These are phyloP conservation scores for Carollia perspicillata DNA, from an alignment of 2,113 vertebrate genomes.

Conservation along the genomic window DNA sequence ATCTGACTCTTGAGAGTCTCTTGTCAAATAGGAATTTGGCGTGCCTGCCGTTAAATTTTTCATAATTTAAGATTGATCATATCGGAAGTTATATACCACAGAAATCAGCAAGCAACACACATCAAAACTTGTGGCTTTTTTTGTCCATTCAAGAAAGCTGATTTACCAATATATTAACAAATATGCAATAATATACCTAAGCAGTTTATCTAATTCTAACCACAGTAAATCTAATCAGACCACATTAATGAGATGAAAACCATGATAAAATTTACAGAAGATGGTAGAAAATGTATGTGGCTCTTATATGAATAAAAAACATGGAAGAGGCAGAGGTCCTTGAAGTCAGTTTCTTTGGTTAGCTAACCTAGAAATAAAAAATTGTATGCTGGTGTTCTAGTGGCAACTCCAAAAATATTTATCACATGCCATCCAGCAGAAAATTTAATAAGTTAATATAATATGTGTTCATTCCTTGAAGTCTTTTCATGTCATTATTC, in stretches of 20 bases:
- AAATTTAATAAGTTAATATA: not conserved
- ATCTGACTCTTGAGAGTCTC: not conserved
- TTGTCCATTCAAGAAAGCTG: not conserved
- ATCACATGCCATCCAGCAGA: not conserved
- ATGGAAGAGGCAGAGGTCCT: not conserved
- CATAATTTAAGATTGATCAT: not conserved
- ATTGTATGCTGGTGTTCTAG: not conserved
- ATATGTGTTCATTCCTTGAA: not conserved
- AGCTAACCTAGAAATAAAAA: not conserved
- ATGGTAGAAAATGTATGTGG: not conserved
- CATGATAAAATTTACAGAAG: not conserved
- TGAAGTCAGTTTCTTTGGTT: not conserved
- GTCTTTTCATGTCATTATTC: not conserved
- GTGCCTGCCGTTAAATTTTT: not conserved
- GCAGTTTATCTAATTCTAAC: not conserved
- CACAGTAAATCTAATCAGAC: not conserved
- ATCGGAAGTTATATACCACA: not conserved
- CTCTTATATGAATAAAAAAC: not conserved
- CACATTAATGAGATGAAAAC: not conserved
- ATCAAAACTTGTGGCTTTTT: not conserved
- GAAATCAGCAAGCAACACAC: not conserved
- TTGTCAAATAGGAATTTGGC: not conserved
- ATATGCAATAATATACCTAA: not conserved
- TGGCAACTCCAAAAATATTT: not conserved
- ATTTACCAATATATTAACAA: not conserved